Evolutionary conservation across 2,797 vertebrate genomes (phyloP).

Genomic region (Rhinophrynus dorsalis): DNA sequence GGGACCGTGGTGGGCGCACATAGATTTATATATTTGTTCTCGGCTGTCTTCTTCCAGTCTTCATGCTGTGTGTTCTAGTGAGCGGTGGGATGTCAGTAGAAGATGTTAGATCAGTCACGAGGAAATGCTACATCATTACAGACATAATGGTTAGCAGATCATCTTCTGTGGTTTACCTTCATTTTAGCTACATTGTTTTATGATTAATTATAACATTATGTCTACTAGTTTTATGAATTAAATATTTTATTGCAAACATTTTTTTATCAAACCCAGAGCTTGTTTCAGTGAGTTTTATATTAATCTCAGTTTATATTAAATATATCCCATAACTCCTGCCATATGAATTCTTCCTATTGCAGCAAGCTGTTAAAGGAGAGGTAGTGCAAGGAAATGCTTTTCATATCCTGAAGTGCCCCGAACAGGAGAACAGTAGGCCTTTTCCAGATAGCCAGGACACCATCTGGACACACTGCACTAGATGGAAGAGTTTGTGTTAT

Average conservation of each 20-base stretch:
- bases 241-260: neutral
- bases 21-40: slow-evolving; percentile 29
- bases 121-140: slow-evolving; percentile 10
- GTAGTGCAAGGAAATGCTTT: no score
- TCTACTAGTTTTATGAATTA: slow-evolving; percentile 19
- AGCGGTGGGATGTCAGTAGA: slow-evolving; percentile 7
- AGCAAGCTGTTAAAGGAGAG: no score
- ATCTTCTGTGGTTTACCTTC: slow-evolving; percentile 26
- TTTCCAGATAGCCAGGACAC: no score
- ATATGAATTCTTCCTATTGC: no score
- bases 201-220: slow-evolving; percentile 2
- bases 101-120: slow-evolving; percentile 33
- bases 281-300: no score
- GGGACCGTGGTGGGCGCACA: neutral
- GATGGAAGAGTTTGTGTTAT: no score
- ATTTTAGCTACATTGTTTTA: slow-evolving; percentile 30
- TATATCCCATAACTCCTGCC: no score
- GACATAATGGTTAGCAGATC: slow-evolving; percentile 33
- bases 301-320: no score
- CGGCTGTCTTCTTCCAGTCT: slow-evolving; percentile 6
- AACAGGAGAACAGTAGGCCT: no score
- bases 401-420: no score
- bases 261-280: no score
- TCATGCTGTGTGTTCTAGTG: slow-evolving; percentile 39
- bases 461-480: no score